A percentile compares a stretch with the other conserved stretches of the same genome.
Evolutionary conservation across 2,113 vertebrate species (phyloP).

Genomic region (Thryonomys swinderianus): DNA sequence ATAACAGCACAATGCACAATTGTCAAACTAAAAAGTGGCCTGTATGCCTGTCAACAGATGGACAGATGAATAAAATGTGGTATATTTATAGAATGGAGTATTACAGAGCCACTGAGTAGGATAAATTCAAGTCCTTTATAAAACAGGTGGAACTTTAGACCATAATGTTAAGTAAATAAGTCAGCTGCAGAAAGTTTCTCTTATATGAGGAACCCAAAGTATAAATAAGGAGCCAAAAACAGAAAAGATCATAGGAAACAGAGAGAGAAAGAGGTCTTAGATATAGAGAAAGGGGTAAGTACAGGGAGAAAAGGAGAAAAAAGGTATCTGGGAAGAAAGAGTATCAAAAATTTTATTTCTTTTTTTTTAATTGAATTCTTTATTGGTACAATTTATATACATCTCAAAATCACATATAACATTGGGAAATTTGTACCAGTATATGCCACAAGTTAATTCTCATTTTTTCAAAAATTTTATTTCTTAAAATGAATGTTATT

Average conservation of each 20-base stretch:
- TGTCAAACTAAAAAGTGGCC: neutral
- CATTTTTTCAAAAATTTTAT: too few relatives aligned
- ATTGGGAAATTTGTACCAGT: too few relatives aligned
- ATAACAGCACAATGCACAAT: neutral
- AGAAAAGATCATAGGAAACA: neutral
- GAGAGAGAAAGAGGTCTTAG: neutral
- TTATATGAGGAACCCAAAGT: neutral
- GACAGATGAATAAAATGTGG: neutral
- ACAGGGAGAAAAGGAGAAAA: neutral
- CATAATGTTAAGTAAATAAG: neutral
- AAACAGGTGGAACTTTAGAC: neutral
- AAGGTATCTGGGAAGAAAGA: neutral
- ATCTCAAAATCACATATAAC: too few relatives aligned
- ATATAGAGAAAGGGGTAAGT: neutral
- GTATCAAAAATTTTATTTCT: neutral
- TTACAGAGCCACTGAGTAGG: neutral
- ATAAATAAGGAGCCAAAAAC: neutral
- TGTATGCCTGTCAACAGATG: neutral
- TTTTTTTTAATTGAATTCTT: too few relatives aligned
- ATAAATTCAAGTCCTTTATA: neutral
- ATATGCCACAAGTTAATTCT: too few relatives aligned
- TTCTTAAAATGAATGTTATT: neutral
- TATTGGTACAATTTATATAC: too few relatives aligned
- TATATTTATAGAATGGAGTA: neutral
- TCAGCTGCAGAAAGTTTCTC: neutral